A percentile compares a stretch with the other conserved stretches of the same genome.
phyloP scores from a whole-genome alignment of 1,140 invertebrate species.

The Formica exsecta region DNA sequence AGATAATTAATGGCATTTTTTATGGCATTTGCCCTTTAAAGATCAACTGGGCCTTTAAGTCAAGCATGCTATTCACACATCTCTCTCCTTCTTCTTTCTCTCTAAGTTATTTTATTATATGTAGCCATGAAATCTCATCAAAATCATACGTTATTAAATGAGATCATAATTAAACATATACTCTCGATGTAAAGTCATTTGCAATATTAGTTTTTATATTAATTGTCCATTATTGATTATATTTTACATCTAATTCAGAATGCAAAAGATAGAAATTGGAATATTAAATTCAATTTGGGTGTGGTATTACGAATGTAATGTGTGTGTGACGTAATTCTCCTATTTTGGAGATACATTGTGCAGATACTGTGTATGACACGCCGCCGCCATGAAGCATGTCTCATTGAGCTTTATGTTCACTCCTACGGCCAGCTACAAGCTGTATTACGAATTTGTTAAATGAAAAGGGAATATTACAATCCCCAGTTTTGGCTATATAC shows the following conservation, averaged over 20 bases:
- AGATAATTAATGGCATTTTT: not conserved
- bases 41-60: not conserved
- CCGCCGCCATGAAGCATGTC: constrained; percentile 38
- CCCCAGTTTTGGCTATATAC: not conserved
- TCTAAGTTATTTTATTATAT: not conserved
- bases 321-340: constrained; percentile 18
- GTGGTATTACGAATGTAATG: not conserved
- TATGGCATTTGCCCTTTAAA: constrained; percentile 18
- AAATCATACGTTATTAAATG: not conserved
- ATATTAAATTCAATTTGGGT: not conserved
- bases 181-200: not conserved
- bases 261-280: not conserved
- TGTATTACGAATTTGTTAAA: not conserved
- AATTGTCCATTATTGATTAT: not conserved
- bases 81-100: too few species aligned
- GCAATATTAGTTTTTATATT: not conserved
- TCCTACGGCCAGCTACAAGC: not conserved
- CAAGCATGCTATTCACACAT: not conserved
- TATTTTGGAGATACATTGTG: not conserved
- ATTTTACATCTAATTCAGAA: not conserved
- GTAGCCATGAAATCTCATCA: not conserved
- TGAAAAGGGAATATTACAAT: constrained; percentile 32
- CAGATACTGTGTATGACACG: not conserved
- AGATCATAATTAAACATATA: not conserved
- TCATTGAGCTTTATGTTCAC: constrained; percentile 42